Evolutionary conservation across 2,888 invertebrate genomes (phyloP).

Genomic region (Linnaemya vulpina): DNA sequence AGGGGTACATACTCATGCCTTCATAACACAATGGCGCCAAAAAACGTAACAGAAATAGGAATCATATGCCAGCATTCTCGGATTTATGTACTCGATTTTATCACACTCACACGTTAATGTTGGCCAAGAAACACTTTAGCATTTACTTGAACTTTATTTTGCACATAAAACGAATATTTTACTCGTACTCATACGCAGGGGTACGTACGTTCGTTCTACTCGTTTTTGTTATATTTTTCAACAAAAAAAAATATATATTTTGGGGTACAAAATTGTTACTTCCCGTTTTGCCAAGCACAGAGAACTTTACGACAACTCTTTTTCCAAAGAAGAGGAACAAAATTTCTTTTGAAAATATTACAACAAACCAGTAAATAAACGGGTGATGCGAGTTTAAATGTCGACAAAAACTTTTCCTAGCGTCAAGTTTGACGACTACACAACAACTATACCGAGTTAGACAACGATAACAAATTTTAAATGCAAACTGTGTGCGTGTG

Average conservation of each 20-base stretch:
- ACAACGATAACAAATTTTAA: slow-evolving; percentile 72
- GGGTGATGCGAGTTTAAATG: slow-evolving; percentile 69
- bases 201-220: slow-evolving; percentile 23
- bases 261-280: slow-evolving; percentile 58
- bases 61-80: slow-evolving; percentile 40
- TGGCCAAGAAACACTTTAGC: slow-evolving; percentile 40
- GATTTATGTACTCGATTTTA: slow-evolving; percentile 27
- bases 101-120: slow-evolving; percentile 30
- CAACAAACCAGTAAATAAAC: slow-evolving; percentile 60
- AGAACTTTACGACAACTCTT: slow-evolving; percentile 64
- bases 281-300: slow-evolving; percentile 48
- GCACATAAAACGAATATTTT: no score
- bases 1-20: slow-evolving; percentile 18
- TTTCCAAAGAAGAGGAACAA: slow-evolving; percentile 59
- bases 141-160: slow-evolving; percentile 39
- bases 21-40: slow-evolving; percentile 69
- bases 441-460: slow-evolving; percentile 72
- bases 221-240: not conserved
- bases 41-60: slow-evolving; percentile 51
- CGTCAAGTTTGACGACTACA: slow-evolving; percentile 72
- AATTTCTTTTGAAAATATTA: slow-evolving; percentile 54
- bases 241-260: slow-evolving; percentile 9
- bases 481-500: slow-evolving; percentile 57
- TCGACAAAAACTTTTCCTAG: slow-evolving; percentile 71
- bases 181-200: slow-evolving; percentile 17